phyloP scores from a whole-genome alignment of 2,797 vertebrate genomes.

The Ctenosaura bakeri region DNA sequence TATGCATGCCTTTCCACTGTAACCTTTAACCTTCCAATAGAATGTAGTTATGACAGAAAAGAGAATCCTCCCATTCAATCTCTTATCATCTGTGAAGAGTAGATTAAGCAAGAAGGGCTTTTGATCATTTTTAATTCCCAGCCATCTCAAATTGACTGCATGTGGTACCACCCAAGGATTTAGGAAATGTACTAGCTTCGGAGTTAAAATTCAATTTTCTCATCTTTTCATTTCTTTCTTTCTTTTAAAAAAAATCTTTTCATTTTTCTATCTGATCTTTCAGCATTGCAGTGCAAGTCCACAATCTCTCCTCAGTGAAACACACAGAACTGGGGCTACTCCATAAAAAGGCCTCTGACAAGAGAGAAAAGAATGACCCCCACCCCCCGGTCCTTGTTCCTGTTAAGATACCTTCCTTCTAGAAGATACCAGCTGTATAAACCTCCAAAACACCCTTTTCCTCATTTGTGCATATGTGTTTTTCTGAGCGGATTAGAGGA shows the following conservation, averaged over 20 bases:
- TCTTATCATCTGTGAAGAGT: neutral
- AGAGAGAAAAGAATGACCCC: slow-evolving; percentile 36
- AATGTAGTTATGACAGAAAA: neutral
- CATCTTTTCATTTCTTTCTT: slow-evolving; percentile 11
- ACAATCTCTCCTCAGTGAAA: slow-evolving; percentile 4
- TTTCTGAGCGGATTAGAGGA: slow-evolving; percentile 66
- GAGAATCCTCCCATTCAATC: neutral
- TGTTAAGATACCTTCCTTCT: slow-evolving; percentile 47
- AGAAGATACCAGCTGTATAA: slow-evolving; percentile 28
- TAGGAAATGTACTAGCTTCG: slow-evolving; percentile 17
- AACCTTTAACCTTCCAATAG: slow-evolving; percentile 1
- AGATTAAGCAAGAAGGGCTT: slow-evolving; percentile 42
- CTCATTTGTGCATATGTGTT: slow-evolving; percentile 29
- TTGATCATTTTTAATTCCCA: slow-evolving; percentile 10
- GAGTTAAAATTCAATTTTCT: slow-evolving; percentile 21
- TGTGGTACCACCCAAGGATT: neutral
- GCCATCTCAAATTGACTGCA: neutral
- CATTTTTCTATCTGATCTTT: slow-evolving; percentile 7
- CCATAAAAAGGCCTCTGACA: slow-evolving; percentile 47
- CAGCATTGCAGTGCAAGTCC: neutral
- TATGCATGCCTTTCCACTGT: neutral
- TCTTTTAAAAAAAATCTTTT: neutral
- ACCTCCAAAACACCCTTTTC: slow-evolving; percentile 53
- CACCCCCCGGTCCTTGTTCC: neutral
- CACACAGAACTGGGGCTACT: slow-evolving; percentile 20